phyloP scores from a whole-genome alignment of 2,113 vertebrate species.

The Pseudonaja textilis region DNA sequence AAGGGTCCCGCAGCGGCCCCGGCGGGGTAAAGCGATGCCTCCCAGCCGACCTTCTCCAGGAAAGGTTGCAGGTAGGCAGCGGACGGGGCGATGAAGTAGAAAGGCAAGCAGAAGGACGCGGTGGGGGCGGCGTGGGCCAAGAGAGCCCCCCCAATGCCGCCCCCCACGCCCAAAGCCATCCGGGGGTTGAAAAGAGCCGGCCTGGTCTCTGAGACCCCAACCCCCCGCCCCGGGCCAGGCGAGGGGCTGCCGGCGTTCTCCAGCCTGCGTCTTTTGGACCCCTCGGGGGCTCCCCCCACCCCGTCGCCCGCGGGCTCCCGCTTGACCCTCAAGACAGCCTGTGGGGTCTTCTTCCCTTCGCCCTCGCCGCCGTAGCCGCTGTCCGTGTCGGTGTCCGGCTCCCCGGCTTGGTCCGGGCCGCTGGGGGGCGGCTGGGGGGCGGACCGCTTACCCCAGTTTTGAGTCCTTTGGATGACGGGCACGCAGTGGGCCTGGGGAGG shows the following conservation, averaged over 20 bases:
- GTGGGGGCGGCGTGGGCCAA: constrained; percentile 81
- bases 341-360: constrained; percentile 64
- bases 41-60: constrained; percentile 84
- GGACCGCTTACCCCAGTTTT: constrained; percentile 15
- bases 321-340: constrained; percentile 70
- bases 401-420: constrained; percentile 77
- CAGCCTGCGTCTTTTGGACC: constrained; percentile 79
- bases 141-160: constrained; percentile 66
- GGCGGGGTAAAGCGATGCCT: constrained; percentile 84
- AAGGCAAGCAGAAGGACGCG: constrained; percentile 89
- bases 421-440: background rate
- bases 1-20: constrained; percentile 67
- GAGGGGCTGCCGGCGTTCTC: constrained; percentile 43
- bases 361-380: constrained; percentile 93
- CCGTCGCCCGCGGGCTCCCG: constrained; percentile 85
- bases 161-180: constrained; percentile 83
- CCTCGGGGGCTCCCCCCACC: constrained; percentile 43
- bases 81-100: constrained; percentile 88
- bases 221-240: constrained; percentile 47
- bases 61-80: constrained; percentile 86
- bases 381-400: constrained; percentile 95
- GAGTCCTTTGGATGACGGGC: constrained; percentile 94
- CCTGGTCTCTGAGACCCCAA: constrained; percentile 64
- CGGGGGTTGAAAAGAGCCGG: constrained; percentile 82
- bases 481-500: constrained; percentile 82